These are phyloP conservation scores for Nannoperca australis DNA, from an alignment of 2,797 vertebrate genomes.

Conservation along the genomic window DNA sequence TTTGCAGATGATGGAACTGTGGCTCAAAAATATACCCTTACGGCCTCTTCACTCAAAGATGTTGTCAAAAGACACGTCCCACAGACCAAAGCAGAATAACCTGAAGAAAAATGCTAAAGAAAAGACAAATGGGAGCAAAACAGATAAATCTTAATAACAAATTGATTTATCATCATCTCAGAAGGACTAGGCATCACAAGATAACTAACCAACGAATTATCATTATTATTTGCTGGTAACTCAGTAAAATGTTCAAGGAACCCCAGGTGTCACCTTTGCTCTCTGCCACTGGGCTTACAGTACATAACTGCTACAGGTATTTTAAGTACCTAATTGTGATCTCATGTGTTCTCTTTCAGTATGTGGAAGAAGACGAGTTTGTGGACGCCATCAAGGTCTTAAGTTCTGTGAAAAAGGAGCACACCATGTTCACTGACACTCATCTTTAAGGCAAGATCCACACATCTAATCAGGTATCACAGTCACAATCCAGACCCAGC, in stretches of 20 bases:
- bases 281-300: neutral
- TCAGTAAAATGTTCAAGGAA: neutral
- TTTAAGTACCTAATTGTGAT: neutral
- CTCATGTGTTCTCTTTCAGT: constrained; percentile 79
- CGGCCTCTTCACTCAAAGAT: neutral
- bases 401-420: constrained; percentile 92
- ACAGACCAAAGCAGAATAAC: neutral
- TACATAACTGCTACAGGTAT: neutral
- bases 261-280: neutral
- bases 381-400: constrained; percentile 91
- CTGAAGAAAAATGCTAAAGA: too few relatives aligned
- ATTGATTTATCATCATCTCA: neutral
- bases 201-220: neutral
- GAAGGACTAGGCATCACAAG: neutral
- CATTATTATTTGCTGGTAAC: neutral
- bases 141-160: neutral
- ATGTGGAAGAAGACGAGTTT: constrained; percentile 91
- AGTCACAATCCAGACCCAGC: neutral
- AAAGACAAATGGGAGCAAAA: too few relatives aligned
- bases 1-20: neutral
- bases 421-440: constrained; percentile 94
- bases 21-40: neutral
- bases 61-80: neutral
- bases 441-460: constrained; percentile 81
- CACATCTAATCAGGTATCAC: constrained; percentile 7